A percentile compares a stretch with the other conserved stretches of the same genome.
Evolutionary conservation across 2,797 vertebrate genomes (phyloP).

Genomic region (Leptatherina wallacei): DNA sequence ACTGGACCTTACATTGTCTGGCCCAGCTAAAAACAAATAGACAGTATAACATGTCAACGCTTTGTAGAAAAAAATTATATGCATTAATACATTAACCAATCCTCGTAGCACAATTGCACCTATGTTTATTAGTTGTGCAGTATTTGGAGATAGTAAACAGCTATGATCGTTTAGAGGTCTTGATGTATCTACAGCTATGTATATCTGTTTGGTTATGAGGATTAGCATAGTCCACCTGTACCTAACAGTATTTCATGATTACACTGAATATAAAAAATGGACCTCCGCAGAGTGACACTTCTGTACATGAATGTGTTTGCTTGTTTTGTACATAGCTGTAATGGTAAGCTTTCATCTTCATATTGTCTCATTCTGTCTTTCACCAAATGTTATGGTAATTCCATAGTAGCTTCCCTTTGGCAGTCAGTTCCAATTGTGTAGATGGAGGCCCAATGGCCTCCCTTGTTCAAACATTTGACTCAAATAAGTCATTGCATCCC

Average conservation of each 20-base stretch:
- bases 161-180: slow-evolving; percentile 80
- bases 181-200: slow-evolving; percentile 80
- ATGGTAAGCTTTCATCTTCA: slow-evolving; percentile 74
- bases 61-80: slow-evolving; percentile 73
- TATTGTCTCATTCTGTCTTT: slow-evolving; percentile 72
- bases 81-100: slow-evolving; percentile 73
- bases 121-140: slow-evolving; percentile 79
- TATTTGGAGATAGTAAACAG: slow-evolving; percentile 80
- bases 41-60: slow-evolving; percentile 69
- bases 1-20: slow-evolving; percentile 63
- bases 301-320: slow-evolving; percentile 81
- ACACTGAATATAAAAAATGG: slow-evolving; percentile 82
- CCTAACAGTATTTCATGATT: slow-evolving; percentile 79
- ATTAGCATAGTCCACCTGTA: slow-evolving; percentile 81
- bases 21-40: slow-evolving; percentile 67
- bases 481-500: slow-evolving; percentile 56
- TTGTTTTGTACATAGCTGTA: slow-evolving; percentile 78
- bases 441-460: slow-evolving; percentile 57
- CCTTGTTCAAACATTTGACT: slow-evolving; percentile 59
- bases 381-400: slow-evolving; percentile 78
- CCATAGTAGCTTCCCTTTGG: slow-evolving; percentile 79
- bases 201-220: slow-evolving; percentile 81
- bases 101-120: slow-evolving; percentile 77
- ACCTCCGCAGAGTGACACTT: slow-evolving; percentile 80
- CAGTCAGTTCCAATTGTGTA: slow-evolving; percentile 75